A percentile compares a stretch with the other conserved stretches of the same genome.
Evolutionary conservation across 2,797 vertebrate genomes (phyloP).

Genomic region (Sardinella longiceps): DNA sequence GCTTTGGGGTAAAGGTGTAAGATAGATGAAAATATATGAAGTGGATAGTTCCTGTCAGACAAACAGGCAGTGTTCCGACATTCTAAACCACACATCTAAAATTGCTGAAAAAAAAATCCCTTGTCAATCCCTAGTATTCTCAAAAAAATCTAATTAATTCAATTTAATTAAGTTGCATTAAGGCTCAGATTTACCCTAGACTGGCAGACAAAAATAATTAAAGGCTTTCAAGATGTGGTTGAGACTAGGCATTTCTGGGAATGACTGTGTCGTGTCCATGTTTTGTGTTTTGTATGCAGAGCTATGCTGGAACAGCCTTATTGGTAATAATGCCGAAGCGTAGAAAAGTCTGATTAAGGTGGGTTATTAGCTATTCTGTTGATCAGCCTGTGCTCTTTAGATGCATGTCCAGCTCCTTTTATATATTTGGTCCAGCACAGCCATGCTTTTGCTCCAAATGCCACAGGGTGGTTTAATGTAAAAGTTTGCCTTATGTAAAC

Average conservation of each 20-base stretch:
- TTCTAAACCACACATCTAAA: not conserved
- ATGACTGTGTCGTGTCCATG: not conserved
- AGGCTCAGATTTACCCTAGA: not conserved
- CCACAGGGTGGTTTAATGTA: constrained; percentile 14
- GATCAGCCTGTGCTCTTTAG: not conserved
- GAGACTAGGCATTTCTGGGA: not conserved
- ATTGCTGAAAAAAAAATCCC: no score
- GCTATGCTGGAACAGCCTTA: not conserved
- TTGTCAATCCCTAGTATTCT: no score
- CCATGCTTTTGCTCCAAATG: constrained; percentile 20
- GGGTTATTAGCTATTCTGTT: not conserved
- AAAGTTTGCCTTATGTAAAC: constrained; percentile 13
- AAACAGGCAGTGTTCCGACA: not conserved
- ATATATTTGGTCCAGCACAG: constrained; percentile 23
- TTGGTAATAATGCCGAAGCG: not conserved
- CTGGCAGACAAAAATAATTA: not conserved
- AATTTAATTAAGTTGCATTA: no score
- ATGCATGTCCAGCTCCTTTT: constrained; percentile 16
- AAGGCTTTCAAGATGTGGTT: not conserved
- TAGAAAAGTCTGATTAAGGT: not conserved
- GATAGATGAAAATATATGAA: not conserved
- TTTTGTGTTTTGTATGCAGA: not conserved
- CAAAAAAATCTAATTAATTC: no score
- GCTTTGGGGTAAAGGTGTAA: not conserved
- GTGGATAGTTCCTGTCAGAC: not conserved